These are phyloP conservation scores for Nycticebus coucang DNA, from an alignment of 2,113 vertebrate species.

Conservation along the genomic window DNA sequence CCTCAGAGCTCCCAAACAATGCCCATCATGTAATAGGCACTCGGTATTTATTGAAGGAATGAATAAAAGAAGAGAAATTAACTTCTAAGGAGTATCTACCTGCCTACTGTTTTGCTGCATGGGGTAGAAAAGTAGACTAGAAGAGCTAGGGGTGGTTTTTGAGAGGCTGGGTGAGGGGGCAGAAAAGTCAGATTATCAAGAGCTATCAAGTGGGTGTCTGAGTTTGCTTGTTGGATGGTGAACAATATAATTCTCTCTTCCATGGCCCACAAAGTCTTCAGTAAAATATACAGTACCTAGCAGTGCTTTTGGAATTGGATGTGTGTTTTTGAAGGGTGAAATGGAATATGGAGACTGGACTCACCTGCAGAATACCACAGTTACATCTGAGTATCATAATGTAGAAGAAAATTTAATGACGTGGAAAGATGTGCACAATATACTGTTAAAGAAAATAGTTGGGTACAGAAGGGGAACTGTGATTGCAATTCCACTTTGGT, in stretches of 20 bases:
- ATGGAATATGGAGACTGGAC: not conserved
- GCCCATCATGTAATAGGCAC: not conserved
- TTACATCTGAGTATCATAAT: not conserved
- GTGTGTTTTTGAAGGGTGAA: not conserved
- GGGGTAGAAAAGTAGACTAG: not conserved
- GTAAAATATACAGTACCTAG: not conserved
- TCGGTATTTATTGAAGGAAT: not conserved
- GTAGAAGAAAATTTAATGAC: slow-evolving; percentile 4
- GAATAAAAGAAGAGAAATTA: not conserved
- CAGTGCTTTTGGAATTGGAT: not conserved
- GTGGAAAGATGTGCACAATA: not conserved
- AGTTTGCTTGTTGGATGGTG: not conserved
- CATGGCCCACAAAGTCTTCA: not conserved
- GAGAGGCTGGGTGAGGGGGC: not conserved
- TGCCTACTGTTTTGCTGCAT: not conserved
- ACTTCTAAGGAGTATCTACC: not conserved
- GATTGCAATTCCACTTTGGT: not conserved
- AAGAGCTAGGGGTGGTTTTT: not conserved
- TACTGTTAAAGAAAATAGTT: slow-evolving; percentile 54
- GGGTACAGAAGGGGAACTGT: not conserved
- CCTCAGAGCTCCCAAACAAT: not conserved
- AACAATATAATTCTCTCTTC: not conserved
- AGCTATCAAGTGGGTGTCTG: not conserved
- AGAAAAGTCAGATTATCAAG: not conserved
- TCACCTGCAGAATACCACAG: not conserved